Base-by-base conservation (phyloP, 2,113 vertebrate species). In the Lepisosteus osseus region DNA sequence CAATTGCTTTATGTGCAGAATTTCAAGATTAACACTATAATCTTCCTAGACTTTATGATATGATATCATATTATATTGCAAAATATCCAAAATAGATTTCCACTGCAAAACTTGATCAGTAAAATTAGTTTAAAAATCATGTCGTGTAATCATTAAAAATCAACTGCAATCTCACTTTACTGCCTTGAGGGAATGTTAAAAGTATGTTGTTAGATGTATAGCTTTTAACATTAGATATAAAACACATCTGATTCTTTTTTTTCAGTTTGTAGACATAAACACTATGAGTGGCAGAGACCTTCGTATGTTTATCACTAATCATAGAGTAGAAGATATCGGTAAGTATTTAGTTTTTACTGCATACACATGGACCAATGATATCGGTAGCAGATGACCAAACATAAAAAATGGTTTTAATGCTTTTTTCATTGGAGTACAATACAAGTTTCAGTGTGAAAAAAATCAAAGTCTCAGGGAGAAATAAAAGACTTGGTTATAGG, bases 271-370 rank as follows among this genome's bases (percentile, higher is more conserved):
- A 78, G 0, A 42, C 71, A 15, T 17, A 59, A 9, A 14, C 79
- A 64, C 41, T 68, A 92, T 91, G 91, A 86, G 74, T 86, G 84
- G 82, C 75, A 84, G 15, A 75, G 79, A 87, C 67, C 65, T 64
- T 55, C 82, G 68, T 69, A 67, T 59, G 0, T 83, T 90, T 64
- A 67, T 79, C 76, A 84, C 84, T 68, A 77, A 63, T 73, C 75
- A 59, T 65, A 86, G 82, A 79, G 81, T 71, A 43, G 78, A 80
- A 74, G 85, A 79, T 74, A 74, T 66, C 79, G 93, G 94, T 97
- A 91, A 74, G 83, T 76, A n/a, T 72, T 44, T 61, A 56, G 40
- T 70, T 64, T 45, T 67, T 64, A 42, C 40, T 72, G 45, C 13
- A 51, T 72, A 8, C 42, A 40, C 40, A 17, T 54, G 14, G 12